A percentile compares a stretch with the other conserved stretches of the same genome.
Conservation (phyloP, 2,797 vertebrate species). For the Chaunax sp. region DNA sequence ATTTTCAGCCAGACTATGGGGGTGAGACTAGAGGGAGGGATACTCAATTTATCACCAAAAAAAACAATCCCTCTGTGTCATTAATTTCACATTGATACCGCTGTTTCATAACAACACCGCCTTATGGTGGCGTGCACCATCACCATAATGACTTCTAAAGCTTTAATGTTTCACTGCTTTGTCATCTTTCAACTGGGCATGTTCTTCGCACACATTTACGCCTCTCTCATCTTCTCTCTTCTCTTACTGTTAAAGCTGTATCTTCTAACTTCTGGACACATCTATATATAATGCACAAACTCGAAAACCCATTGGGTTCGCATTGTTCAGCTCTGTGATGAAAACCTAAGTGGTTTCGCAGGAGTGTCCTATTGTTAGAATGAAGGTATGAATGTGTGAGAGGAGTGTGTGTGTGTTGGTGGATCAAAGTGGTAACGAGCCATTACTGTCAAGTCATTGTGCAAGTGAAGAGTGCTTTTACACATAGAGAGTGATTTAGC, state of each 20-base stretch:
- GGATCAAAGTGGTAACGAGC: slow-evolving; percentile 78
- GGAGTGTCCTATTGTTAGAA: slow-evolving; percentile 71
- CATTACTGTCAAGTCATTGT: slow-evolving; percentile 75
- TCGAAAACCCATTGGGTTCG: slow-evolving; percentile 33
- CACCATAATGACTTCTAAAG: slow-evolving; percentile 42
- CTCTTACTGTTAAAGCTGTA: neutral
- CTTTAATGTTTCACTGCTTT: slow-evolving; percentile 25
- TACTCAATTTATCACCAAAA: slow-evolving; percentile 39
- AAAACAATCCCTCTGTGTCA: slow-evolving; percentile 26
- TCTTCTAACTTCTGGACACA: no score
- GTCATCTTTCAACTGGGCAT: slow-evolving; percentile 27
- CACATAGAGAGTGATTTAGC: slow-evolving; percentile 63
- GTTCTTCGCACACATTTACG: slow-evolving; percentile 11
- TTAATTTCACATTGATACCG: slow-evolving; percentile 37
- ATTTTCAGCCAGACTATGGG: slow-evolving; percentile 6
- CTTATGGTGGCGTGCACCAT: slow-evolving; percentile 24
- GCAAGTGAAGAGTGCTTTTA: slow-evolving; percentile 70
- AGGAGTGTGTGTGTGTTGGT: slow-evolving; percentile 74
- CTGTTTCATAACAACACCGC: slow-evolving; percentile 20
- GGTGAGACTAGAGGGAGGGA: slow-evolving; percentile 2
- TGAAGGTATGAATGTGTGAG: slow-evolving; percentile 66
- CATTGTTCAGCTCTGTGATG: slow-evolving; percentile 52
- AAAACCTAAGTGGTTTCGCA: slow-evolving; percentile 57
- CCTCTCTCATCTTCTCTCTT: slow-evolving; percentile 22
- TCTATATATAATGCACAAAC: neutral